Conservation (phyloP, 2,113 vertebrate genomes). For the Plestiodon gilberti region DNA sequence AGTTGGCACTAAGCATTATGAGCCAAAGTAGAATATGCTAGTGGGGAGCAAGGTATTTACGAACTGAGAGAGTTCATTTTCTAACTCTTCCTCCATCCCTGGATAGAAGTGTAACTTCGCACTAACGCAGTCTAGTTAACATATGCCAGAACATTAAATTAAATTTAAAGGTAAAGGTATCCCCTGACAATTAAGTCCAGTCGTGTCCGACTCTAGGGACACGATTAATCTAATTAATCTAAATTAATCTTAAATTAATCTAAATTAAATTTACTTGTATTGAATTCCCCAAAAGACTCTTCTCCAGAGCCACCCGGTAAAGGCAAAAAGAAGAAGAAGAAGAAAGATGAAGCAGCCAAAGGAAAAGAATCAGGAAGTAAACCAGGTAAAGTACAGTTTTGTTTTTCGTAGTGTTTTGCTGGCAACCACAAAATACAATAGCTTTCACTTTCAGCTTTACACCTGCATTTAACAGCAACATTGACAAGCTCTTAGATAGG, state of each 20-base stretch:
- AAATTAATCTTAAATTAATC: too few relatives aligned
- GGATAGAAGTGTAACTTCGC: neutral
- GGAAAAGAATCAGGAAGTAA: conserved; percentile 34
- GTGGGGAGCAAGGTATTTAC: neutral
- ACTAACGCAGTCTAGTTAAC: neutral
- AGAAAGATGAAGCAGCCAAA: conserved; percentile 45
- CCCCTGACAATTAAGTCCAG: too few relatives aligned
- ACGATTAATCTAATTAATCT: too few relatives aligned
- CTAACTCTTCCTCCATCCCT: neutral
- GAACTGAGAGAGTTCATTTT: neutral
- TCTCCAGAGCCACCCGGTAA: conserved; percentile 12
- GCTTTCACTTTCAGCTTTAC: neutral
- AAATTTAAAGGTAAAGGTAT: too few relatives aligned
- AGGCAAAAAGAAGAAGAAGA: conserved; percentile 62
- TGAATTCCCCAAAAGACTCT: conserved; percentile 46
- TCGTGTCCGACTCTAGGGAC: too few relatives aligned
- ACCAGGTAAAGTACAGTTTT: neutral
- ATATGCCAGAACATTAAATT: neutral
- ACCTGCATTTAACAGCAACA: neutral
- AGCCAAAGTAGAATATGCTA: neutral
- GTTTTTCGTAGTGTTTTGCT: conserved; percentile 2
- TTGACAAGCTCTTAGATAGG: neutral
- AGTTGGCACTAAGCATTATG: neutral
- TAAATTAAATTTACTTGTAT: conserved; percentile 26
- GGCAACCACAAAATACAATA: neutral